Evolutionary conservation across 2,888 invertebrate genomes (phyloP).

Genomic region (Agonopterix arenella): DNA sequence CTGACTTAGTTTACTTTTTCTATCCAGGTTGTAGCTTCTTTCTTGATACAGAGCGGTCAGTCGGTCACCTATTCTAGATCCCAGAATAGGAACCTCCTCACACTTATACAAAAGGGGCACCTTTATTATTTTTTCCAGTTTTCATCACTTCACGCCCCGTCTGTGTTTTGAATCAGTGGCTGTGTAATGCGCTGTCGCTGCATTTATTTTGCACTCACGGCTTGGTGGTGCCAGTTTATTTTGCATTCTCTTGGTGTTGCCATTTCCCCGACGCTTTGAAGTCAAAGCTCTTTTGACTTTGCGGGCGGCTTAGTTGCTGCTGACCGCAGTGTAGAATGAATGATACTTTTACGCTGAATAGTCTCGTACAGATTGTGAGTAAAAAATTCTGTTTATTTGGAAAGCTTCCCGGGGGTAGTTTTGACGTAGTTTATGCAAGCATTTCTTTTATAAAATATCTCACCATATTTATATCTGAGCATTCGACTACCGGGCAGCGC

Average conservation of each 20-base stretch:
- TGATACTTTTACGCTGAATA: constrained; percentile 54
- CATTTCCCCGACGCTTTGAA: constrained; percentile 67
- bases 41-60: neutral
- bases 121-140: constrained; percentile 70
- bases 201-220: constrained; percentile 72
- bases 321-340: constrained; percentile 59
- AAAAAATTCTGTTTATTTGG: too few species aligned
- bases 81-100: constrained; percentile 57
- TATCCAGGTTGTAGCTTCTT: too few species aligned
- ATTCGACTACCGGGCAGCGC: too few species aligned
- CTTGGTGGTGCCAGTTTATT: constrained; percentile 54
- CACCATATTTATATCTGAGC: too few species aligned
- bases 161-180: constrained; percentile 72
- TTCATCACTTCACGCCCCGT: constrained; percentile 71
- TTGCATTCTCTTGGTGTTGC: constrained; percentile 61
- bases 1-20: too few species aligned
- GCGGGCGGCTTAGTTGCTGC: constrained; percentile 44
- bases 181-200: constrained; percentile 69
- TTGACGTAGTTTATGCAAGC: too few species aligned
- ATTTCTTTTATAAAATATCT: too few species aligned
- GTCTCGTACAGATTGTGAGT: constrained; percentile 16
- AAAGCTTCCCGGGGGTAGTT: too few species aligned
- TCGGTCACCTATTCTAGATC: constrained; percentile 20
- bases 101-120: constrained; percentile 40
- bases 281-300: constrained; percentile 69